Base-by-base conservation (phyloP, 2,888 invertebrate genomes). In the Slavum lentiscoides region DNA sequence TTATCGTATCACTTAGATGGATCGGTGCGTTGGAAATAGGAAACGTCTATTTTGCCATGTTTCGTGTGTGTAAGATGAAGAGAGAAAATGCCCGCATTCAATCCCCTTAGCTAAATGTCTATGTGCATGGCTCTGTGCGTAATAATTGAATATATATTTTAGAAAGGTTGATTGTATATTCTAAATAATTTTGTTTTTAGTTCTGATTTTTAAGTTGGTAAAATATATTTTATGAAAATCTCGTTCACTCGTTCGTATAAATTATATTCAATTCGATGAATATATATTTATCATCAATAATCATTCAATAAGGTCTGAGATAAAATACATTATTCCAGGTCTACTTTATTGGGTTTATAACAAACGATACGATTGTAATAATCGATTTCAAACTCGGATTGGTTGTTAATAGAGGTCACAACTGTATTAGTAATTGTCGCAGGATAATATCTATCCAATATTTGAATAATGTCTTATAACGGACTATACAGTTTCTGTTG, bases 321-420 rank as follows among this genome's bases (percentile, higher is more conserved):
- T 43, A 75, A 80, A 80, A 59, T 5, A 37, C 53, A 53, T 62
- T 70, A 39, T 70, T 80, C 19, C n/a, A 30, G 53, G 21, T 61
- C 15, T 30, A 6, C n/a, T 73, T 77, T 69, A 53, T 69, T 53
- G 1, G 49, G 30, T 69, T 64, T 43, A 74, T 62, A 62, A 59
- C 17, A n/a, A 64, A 74, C 37, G 30, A 17, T 49, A 21, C 37
- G 13, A 49, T 49, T 11, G 49, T 49, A 49, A 55, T 69, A 62
- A 61, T 30, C n/a, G 21, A 61, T 61, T 77, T 69, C 8, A 37
- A 69, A 58, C 17, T 62, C 8, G 11, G 19, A 11, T 53, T 13
- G 49, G 30, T 53, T 39, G 55, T 69, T 69, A n/a, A 69, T 70
- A 80, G 62, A 80, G 77, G 77, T 80, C 70, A 70, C 55, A 39